Base-by-base conservation (phyloP, 2,888 invertebrate genomes). In the Fragum sueziense region DNA sequence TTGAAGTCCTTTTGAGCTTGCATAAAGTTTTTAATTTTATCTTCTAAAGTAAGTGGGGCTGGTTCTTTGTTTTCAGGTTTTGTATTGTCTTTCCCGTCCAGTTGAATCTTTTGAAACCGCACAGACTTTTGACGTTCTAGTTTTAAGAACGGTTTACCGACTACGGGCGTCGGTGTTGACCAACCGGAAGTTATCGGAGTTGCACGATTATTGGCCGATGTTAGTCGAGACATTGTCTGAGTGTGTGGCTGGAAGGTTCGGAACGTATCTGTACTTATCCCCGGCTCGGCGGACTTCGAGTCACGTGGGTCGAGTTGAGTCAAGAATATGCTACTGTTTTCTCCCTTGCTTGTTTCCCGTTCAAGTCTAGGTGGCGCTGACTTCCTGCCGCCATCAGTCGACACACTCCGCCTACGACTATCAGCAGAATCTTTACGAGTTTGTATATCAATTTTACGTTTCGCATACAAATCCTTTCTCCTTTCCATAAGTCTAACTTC, bases 401-500 rank as follows among this genome's bases (percentile, higher is more conserved):
- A 70, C 20, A 37, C 22, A 29, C 59, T 59, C 54, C 59, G 54
- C 34, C 72, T 31, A 52, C 82, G 65, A 6, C 65, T 71, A 22
- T 74, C 77, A 11, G 68, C 70, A 27, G 81, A 78, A 1, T 57
- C 37, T 9, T 78, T 47, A 2, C 79, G 74, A 27, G 80, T 59
- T n/a, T 74, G 61, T 11, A 87, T 86, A 47, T 81, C 85, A 25
- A 80, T 80, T 29, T 77, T 73, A 1, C 82, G 76, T 51, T 77
- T 84, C 0, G 76, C 62, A 11, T 85, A 79, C 47, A 52, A 51
- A 2, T 80, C 72, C 68, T 80, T 80, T 62, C 82, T 80, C 25
- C 86, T 74, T 57, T 87, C 88, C 85, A 89, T 85, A 31, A 88
- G 74, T 27, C 90, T 62, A 57, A 82, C 83, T 22, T 88, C 88